phyloP scores from a whole-genome alignment of 2,888 invertebrate genomes.

The Oscheius sp. region DNA sequence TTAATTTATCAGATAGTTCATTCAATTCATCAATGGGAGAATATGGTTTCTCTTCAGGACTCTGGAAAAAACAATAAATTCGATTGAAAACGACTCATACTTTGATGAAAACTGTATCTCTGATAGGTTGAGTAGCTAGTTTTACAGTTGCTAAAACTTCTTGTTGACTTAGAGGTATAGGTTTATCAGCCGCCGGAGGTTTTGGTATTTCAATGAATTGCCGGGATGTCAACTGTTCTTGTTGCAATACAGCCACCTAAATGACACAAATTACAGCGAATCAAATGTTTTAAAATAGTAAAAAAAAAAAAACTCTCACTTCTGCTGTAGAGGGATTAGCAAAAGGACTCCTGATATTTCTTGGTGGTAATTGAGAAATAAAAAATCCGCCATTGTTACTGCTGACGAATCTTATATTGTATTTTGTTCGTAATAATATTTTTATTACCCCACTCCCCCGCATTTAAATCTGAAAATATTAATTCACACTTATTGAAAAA shows the following conservation, averaged over 20 bases:
- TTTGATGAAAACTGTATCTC: background rate
- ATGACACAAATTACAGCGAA: background rate
- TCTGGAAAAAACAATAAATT: background rate
- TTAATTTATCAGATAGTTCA: background rate
- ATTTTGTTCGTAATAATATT: background rate
- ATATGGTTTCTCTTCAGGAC: background rate
- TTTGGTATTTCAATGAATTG: too few species aligned
- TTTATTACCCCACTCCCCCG: background rate
- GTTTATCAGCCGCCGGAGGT: too few species aligned
- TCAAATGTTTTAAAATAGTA: background rate
- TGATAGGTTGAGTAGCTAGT: background rate
- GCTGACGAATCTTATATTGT: conserved; percentile 2
- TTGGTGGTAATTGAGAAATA: conserved; percentile 5
- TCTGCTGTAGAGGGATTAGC: conserved; percentile 6
- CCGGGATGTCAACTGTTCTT: too few species aligned
- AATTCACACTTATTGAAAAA: background rate
- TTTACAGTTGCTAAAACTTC: background rate
- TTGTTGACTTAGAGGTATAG: too few species aligned
- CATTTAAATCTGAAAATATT: conserved; percentile 14
- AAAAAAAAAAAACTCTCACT: conserved; percentile 1
- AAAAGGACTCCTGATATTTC: conserved; percentile 17
- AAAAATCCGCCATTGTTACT: conserved; percentile 12
- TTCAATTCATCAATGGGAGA: conserved; percentile 20
- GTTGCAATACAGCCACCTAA: background rate
- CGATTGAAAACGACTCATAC: background rate